phyloP scores from a whole-genome alignment of 1,140 invertebrate genomes.

The Drosophila nigromelanica region DNA sequence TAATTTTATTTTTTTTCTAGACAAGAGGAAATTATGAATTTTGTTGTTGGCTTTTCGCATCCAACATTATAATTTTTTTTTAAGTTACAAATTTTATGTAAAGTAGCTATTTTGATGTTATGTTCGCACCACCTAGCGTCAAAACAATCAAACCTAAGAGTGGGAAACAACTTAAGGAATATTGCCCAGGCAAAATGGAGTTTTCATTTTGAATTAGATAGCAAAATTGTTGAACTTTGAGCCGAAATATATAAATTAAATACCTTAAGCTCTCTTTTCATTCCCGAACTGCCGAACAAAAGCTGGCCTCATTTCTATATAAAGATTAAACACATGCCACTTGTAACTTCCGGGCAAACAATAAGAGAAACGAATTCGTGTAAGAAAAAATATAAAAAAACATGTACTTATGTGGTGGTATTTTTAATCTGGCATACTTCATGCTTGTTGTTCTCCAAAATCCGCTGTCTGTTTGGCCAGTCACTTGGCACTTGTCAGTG shows the following conservation, averaged over 20 bases:
- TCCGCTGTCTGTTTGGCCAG: slow-evolving; percentile 24
- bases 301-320: not conserved
- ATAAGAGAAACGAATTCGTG: not conserved
- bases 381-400: not conserved
- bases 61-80: slow-evolving; percentile 1
- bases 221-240: not conserved
- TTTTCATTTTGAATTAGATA: not conserved
- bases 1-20: slow-evolving; percentile 17
- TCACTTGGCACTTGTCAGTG: slow-evolving; percentile 40
- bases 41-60: slow-evolving; percentile 30
- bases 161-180: not conserved
- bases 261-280: not conserved
- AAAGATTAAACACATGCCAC: not conserved
- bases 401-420: not conserved
- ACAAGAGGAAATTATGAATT: slow-evolving; percentile 72
- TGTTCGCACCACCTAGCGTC: slow-evolving; percentile 12
- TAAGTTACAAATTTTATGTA: slow-evolving; percentile 2
- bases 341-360: not conserved
- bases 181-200: not conserved
- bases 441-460: slow-evolving; percentile 30
- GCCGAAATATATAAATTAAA: not conserved
- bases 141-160: not conserved
- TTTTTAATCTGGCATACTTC: slow-evolving; percentile 22
- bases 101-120: slow-evolving; percentile 13
- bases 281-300: not conserved